phyloP scores from a whole-genome alignment of 2,797 vertebrate genomes.

The Enteromius anoplus region DNA sequence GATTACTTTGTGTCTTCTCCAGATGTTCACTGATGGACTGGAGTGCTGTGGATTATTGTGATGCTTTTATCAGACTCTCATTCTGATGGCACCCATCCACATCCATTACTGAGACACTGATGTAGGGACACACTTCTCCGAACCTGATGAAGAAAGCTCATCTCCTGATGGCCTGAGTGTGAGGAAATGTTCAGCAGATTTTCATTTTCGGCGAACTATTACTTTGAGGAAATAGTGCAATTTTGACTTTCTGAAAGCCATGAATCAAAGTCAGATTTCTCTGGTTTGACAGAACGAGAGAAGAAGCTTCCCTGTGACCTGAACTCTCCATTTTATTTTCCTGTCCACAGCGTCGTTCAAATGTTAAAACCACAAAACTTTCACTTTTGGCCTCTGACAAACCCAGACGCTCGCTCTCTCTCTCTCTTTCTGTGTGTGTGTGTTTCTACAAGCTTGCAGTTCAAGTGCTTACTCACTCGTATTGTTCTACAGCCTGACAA shows the following conservation, averaged over 20 bases:
- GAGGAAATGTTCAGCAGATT: not conserved
- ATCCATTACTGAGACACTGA: not conserved
- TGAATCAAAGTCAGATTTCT: not conserved
- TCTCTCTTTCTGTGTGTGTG: not conserved
- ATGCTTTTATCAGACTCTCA: too few relatives aligned
- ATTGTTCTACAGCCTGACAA: not conserved
- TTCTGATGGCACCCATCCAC: too few relatives aligned
- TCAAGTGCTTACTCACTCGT: not conserved
- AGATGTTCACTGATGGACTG: too few relatives aligned
- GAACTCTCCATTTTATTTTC: slow-evolving; percentile 13
- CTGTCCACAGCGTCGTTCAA: slow-evolving; percentile 18
- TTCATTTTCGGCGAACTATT: not conserved
- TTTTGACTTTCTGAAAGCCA: not conserved
- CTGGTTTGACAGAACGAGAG: not conserved
- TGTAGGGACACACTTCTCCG: not conserved
- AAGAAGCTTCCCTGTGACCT: slow-evolving; percentile 4
- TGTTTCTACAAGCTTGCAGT: slow-evolving; percentile 6
- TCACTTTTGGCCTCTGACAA: slow-evolving; percentile 50
- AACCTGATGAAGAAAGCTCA: not conserved
- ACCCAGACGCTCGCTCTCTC: not conserved
- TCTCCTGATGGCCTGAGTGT: not conserved
- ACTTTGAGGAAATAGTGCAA: not conserved
- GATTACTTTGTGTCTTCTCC: too few relatives aligned
- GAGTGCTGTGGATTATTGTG: too few relatives aligned
- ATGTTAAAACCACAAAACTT: slow-evolving; percentile 48